Conservation (phyloP, 2,797 vertebrate genomes). For the Mormyrus hasselquistii region DNA sequence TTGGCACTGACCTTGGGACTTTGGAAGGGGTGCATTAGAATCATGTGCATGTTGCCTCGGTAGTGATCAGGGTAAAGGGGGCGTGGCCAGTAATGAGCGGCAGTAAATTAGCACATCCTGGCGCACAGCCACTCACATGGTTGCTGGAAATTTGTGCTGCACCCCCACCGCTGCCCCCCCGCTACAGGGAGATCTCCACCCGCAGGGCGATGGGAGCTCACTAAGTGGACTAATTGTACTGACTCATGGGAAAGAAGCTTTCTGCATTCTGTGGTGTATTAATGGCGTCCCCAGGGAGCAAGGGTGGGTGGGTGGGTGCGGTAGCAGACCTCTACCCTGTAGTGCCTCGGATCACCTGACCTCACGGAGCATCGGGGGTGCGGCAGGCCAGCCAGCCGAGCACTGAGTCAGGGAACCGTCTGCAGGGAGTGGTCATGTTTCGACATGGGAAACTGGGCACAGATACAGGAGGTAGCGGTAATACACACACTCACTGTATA, state of each 20-base stretch:
- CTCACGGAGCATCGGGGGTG: constrained; percentile 15
- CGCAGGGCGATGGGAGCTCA: constrained; percentile 28
- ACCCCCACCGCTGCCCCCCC: constrained; percentile 17
- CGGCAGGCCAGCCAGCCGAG: background rate
- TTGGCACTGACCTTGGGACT: background rate
- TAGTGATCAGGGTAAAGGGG: background rate
- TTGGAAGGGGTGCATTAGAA: background rate
- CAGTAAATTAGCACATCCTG: constrained; percentile 34
- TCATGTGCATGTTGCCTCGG: background rate
- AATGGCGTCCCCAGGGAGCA: constrained; percentile 3
- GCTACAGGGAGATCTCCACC: constrained; percentile 37
- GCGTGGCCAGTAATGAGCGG: constrained; percentile 21
- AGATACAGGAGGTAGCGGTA: background rate
- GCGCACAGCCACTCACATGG: constrained; percentile 29
- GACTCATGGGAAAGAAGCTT: constrained; percentile 30
- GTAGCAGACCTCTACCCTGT: background rate
- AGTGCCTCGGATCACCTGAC: constrained; percentile 4
- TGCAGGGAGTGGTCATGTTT: background rate
- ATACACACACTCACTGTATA: background rate
- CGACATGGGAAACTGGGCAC: background rate
- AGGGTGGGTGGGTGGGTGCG: background rate
- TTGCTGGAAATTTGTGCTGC: constrained; percentile 20
- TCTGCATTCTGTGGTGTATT: constrained; percentile 11
- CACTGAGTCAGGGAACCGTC: background rate
- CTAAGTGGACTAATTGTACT: constrained; percentile 18